These are phyloP conservation scores for Microchrysa polita DNA, from an alignment of 2,888 invertebrate genomes.

Conservation along the genomic window DNA sequence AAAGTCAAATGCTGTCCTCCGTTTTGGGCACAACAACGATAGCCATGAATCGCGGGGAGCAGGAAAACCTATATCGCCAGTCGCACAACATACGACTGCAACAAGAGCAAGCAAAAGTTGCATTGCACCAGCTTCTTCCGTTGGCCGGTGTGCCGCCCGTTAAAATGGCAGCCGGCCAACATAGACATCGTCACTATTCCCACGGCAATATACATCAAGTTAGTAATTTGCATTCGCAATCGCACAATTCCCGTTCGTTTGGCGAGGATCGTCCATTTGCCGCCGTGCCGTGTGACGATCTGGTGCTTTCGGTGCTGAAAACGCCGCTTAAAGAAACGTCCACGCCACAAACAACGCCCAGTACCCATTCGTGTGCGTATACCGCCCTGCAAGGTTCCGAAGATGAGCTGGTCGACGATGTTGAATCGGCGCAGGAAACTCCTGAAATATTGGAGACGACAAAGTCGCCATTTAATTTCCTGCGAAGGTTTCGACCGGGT, in stretches of 20 bases:
- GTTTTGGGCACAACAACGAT: conserved; percentile 63
- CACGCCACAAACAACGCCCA: conserved; percentile 47
- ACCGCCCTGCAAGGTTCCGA: conserved; percentile 54
- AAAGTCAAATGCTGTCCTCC: conserved; percentile 64
- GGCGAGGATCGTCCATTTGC: conserved; percentile 54
- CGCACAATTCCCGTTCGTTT: conserved; percentile 53
- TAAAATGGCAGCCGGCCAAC: conserved; percentile 48
- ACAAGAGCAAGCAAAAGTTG: conserved; percentile 54
- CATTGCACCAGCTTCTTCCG: conserved; percentile 54
- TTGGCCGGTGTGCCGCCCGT: conserved; percentile 50
- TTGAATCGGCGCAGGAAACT: conserved; percentile 54
- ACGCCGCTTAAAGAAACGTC: conserved; percentile 64
- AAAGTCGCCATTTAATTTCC: conserved; percentile 65
- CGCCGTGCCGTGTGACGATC: conserved; percentile 63
- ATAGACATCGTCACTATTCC: conserved; percentile 53
- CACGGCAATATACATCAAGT: conserved; percentile 58
- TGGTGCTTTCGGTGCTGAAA: conserved; percentile 71
- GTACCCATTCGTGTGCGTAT: conserved; percentile 53
- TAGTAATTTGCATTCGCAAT: conserved; percentile 53
- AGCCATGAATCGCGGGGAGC: conserved; percentile 72
- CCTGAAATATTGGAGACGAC: conserved; percentile 49
- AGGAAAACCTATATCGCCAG: conserved; percentile 71
- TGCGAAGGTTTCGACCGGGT: conserved; percentile 65
- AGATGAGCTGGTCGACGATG: conserved; percentile 57
- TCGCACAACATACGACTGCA: conserved; percentile 67